Evolutionary conservation across 1,140 invertebrate species (phyloP).

Genomic region (Artemia franciscana): DNA sequence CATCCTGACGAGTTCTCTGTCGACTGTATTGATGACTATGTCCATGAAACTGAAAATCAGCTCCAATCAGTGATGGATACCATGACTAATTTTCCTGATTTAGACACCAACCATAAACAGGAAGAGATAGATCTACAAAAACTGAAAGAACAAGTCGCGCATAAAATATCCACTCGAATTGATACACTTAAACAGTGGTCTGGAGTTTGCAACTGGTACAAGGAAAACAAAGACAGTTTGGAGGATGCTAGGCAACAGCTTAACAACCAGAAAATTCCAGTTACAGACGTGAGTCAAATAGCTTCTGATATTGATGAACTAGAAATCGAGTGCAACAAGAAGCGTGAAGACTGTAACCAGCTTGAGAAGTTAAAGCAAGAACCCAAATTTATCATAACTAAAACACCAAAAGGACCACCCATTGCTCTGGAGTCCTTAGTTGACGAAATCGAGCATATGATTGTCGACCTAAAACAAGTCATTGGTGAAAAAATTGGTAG

Average conservation of each 20-base stretch:
- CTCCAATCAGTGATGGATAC: background rate
- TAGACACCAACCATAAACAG: too few species aligned
- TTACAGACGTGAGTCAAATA: conserved; percentile 26
- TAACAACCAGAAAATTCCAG: conserved; percentile 41
- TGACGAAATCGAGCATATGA: conserved; percentile 34
- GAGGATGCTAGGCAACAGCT: conserved; percentile 53
- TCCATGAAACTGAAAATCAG: background rate
- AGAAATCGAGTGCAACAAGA: conserved; percentile 34
- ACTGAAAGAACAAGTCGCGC: conserved; percentile 25
- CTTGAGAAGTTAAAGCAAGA: conserved; percentile 38
- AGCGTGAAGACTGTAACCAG: conserved; percentile 37
- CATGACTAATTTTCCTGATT: background rate
- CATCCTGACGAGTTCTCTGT: conserved; percentile 53
- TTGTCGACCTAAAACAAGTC: conserved; percentile 21
- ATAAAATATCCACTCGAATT: conserved; percentile 46
- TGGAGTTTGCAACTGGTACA: conserved; percentile 52
- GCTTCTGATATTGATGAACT: conserved; percentile 29
- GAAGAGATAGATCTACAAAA: background rate
- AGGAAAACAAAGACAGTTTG: conserved; percentile 52
- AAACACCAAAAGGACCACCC: conserved; percentile 36
- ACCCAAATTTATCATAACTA: conserved; percentile 29
- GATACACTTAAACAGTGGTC: conserved; percentile 52
- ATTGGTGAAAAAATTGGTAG: conserved; percentile 39
- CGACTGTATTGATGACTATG: conserved; percentile 38
- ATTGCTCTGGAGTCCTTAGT: conserved; percentile 39